Base-by-base conservation (phyloP, 2,113 vertebrate species). In the Chrysochloris asiatica region DNA sequence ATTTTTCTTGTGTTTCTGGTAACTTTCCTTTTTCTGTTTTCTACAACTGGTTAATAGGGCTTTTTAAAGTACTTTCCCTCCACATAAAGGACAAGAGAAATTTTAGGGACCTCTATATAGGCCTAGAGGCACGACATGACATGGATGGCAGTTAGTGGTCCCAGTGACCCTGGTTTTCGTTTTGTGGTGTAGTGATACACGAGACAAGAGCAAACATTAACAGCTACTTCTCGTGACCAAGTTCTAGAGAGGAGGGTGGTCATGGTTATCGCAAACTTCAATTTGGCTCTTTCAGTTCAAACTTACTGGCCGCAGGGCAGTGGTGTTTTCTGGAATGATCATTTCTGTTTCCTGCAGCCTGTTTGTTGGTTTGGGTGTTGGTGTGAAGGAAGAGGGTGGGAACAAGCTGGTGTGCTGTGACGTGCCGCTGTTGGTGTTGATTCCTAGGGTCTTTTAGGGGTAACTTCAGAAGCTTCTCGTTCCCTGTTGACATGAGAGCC, bases 271-370 rank as follows among this genome's bases (percentile, higher is more conserved):
- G n/a, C n/a, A n/a, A n/a, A n/a, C n/a, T n/a, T n/a, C n/a, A n/a
- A n/a, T n/a, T n/a, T 5, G 36, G 28, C 82, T 19, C 28, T 63
- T 41, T n/a, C n/a, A 24, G 22, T n/a, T 4, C n/a, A n/a, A n/a
- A 41, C 63, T 43, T 2, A 3, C 1, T 8, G 59, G 22, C 52
- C 5, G 0, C 11, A 7, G 30, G 16, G 54, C 52, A 22, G 69
- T 2, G 17, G 45, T 43, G 21, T 10, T n/a, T n/a, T n/a, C n/a
- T n/a, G n/a, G n/a, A n/a, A n/a, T 36, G 13, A 0, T 11, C 0
- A 22, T 11, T 41, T 9, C 5, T 22, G 6, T n/a, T n/a, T n/a
- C n/a, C 30, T 1, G 26, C 4, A 0, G 26, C 2, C 0, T 3
- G 6, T 1, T 0, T 7, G 36, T 16, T 28, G 65, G n/a, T 28